Evolutionary conservation across 2,113 vertebrate species (phyloP).

Genomic region (Silurus meridionalis): DNA sequence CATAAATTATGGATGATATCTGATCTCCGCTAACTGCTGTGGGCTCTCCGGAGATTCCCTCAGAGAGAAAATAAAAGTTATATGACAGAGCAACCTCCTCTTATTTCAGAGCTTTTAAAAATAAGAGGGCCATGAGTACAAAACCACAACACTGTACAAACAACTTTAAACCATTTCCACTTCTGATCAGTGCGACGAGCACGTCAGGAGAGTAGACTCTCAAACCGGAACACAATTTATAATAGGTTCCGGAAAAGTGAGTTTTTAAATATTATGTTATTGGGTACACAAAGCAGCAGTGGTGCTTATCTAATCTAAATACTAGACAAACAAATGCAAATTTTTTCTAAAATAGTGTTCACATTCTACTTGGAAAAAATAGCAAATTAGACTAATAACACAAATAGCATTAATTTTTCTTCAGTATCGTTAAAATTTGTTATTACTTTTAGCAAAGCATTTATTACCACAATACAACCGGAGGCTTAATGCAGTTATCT

Average conservation of each 20-base stretch:
- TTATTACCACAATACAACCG: not conserved
- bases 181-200: not conserved
- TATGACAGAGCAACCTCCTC: not conserved
- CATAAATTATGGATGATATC: conserved; percentile 54
- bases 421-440: not conserved
- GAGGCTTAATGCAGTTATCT: not conserved
- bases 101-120: conserved; percentile 21
- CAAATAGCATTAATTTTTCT: not conserved
- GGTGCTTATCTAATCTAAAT: not conserved
- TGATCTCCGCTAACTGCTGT: conserved; percentile 50
- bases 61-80: conserved; percentile 29
- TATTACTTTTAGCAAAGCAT: not conserved
- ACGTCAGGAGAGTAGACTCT: not conserved
- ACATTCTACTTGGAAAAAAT: not conserved
- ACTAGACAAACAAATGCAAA: not conserved
- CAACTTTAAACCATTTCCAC: not conserved
- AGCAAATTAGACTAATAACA: not conserved
- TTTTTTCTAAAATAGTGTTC: not conserved
- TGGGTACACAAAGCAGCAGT: not conserved
- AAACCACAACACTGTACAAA: not conserved
- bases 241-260: not conserved
- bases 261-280: not conserved
- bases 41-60: conserved; percentile 42
- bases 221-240: not conserved
- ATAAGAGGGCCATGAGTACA: not conserved